Base-by-base conservation (phyloP, 1,140 invertebrate species). In the Lepidurus packardi region DNA sequence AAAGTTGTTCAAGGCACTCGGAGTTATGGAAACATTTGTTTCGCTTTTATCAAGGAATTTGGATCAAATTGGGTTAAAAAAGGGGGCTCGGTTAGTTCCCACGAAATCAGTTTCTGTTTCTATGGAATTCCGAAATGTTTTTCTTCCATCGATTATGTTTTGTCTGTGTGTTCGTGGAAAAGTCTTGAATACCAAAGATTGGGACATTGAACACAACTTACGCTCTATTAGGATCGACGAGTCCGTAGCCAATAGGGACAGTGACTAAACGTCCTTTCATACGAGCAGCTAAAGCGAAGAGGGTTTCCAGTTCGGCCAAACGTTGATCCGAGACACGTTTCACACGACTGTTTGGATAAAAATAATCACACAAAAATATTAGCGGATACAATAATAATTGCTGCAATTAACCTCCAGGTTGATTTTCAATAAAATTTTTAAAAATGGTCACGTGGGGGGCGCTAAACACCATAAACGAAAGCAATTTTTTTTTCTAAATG, bases 291-390 rank as follows among this genome's bases (percentile, higher is more conserved):
- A 91, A 82, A 1, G 86, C 89, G 76, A 90, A 45, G 9, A 89
- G 81, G 21, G 90, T 90, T 81, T 91, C 89, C 80, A 90, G 82
- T 82, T 91, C 90, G 44, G 89, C 89, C 44, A 91, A 81, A 76
- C 89, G 84, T 82, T 90, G 90, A 83, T 91, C 90, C n/a, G 90
- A 90, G 16, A 90, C 87, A 47, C 90, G 83, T 82, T 90, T 90
- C 80, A 47, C 43, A 47, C 87, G 85, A 80, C 89, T 88, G 83
- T 82, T 85, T 84, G 53, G 84, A 83, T 82, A 81, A 82, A 81
- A 82, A 79, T 82, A 80, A 81, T 74, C 2, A 34, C 34, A 34
- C 34, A 34, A 4, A 34, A 34, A 34, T 34, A 34, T 34, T 34
- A 34, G 34, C 34, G 34, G 34, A 34, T 34, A 34, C 34, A 34